phyloP scores from a whole-genome alignment of 2,888 invertebrate species.

The Gymnoscelis rufifasciata region DNA sequence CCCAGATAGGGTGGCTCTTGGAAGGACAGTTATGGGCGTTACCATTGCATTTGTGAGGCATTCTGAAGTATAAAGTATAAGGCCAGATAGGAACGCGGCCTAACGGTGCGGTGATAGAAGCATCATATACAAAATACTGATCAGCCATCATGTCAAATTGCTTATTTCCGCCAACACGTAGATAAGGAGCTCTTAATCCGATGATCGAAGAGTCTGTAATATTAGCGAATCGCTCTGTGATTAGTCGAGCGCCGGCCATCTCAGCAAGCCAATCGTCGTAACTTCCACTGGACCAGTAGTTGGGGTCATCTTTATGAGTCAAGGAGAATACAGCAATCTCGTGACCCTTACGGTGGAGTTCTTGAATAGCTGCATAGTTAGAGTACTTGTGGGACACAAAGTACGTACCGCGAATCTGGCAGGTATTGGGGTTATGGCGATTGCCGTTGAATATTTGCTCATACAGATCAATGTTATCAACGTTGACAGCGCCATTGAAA shows the following conservation, averaged over 20 bases:
- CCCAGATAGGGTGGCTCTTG: constrained; percentile 95
- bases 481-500: constrained; percentile 95
- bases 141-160: constrained; percentile 99
- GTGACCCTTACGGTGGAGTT: constrained; percentile 92
- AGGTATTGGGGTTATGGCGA: constrained; percentile 92
- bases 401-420: constrained; percentile 92
- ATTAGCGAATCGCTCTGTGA: constrained; percentile 93
- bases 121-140: constrained; percentile 96
- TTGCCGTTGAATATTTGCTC: constrained; percentile 93
- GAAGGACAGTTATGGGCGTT: constrained; percentile 96
- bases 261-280: constrained; percentile 97
- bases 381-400: constrained; percentile 95
- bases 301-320: constrained; percentile 94
- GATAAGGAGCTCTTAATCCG: constrained; percentile 91
- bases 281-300: constrained; percentile 91
- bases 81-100: constrained; percentile 97
- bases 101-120: constrained; percentile 94
- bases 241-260: constrained; percentile 94
- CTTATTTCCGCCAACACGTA: constrained; percentile 94
- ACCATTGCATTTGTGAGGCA: constrained; percentile 97
- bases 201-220: constrained; percentile 95
- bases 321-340: constrained; percentile 95
- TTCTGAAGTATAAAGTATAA: constrained; percentile 96
- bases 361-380: constrained; percentile 94
- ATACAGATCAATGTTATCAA: constrained; percentile 95